These are phyloP conservation scores for Antheraea pernyi DNA, from an alignment of 1,140 invertebrate genomes.

Conservation along the genomic window DNA sequence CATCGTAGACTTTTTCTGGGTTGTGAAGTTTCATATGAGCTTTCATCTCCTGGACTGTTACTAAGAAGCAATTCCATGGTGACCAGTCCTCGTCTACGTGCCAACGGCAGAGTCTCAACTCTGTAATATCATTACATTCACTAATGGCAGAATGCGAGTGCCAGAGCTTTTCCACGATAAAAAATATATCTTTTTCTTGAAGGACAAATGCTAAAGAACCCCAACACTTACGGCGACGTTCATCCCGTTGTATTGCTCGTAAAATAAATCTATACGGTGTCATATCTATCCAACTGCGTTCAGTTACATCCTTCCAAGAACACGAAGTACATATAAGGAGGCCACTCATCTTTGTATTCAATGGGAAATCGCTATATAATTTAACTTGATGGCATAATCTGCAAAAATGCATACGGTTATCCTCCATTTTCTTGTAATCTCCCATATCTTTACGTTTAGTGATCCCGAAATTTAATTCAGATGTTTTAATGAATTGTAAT, in stretches of 20 bases:
- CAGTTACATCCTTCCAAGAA: constrained; percentile 76
- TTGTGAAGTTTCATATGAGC: constrained; percentile 78
- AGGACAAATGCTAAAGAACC: constrained; percentile 82
- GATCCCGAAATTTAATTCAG: constrained; percentile 77
- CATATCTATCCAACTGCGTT: constrained; percentile 78
- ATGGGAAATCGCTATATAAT: constrained; percentile 72
- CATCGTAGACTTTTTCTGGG: constrained; percentile 79
- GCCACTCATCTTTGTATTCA: constrained; percentile 65
- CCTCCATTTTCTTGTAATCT: constrained; percentile 73
- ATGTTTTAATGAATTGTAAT: constrained; percentile 77
- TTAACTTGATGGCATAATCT: constrained; percentile 79
- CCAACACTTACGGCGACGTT: constrained; percentile 77
- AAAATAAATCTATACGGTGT: constrained; percentile 83
- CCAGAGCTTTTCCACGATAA: constrained; percentile 84
- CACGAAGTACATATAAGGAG: constrained; percentile 78
- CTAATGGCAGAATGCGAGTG: constrained; percentile 83
- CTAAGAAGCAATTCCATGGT: constrained; percentile 86
- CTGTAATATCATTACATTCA: constrained; percentile 80
- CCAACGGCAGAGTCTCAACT: constrained; percentile 82
- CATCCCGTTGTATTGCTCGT: constrained; percentile 80
- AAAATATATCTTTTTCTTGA: constrained; percentile 82
- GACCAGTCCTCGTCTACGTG: constrained; percentile 81
- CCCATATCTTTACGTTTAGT: constrained; percentile 74
- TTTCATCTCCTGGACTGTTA: constrained; percentile 83
- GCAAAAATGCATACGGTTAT: constrained; percentile 76